phyloP scores from a whole-genome alignment of 2,888 invertebrate species.

The Resseliella maxima region DNA sequence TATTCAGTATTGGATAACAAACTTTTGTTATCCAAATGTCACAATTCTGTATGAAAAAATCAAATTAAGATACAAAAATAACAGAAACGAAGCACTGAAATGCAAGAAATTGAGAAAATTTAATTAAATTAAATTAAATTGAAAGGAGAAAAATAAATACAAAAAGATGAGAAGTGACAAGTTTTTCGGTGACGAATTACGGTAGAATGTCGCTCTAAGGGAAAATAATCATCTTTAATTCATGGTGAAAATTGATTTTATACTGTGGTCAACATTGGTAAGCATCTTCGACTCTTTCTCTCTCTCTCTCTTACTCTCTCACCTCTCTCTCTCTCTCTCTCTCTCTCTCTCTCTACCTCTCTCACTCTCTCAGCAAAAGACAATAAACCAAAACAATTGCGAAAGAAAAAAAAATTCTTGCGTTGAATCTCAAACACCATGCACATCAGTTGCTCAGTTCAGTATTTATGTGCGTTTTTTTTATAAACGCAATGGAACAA shows the following conservation, averaged over 20 bases:
- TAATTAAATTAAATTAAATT: slow-evolving; percentile 49
- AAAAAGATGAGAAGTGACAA: slow-evolving; percentile 37
- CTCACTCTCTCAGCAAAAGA: neutral
- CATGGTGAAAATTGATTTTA: slow-evolving; percentile 28
- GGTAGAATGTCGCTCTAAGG: neutral
- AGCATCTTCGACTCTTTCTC: too few species aligned
- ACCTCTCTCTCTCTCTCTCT: too few species aligned
- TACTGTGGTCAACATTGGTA: neutral
- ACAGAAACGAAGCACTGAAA: too few species aligned
- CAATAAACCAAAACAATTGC: neutral
- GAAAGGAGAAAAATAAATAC: neutral
- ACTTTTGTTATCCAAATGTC: slow-evolving; percentile 28
- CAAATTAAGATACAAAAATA: neutral
- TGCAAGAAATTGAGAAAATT: slow-evolving; percentile 1
- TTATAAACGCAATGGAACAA: too few species aligned
- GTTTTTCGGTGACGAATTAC: slow-evolving; percentile 31
- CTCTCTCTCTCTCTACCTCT: too few species aligned
- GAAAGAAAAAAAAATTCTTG: neutral
- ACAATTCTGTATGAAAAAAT: slow-evolving; percentile 1
- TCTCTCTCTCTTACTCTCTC: too few species aligned
- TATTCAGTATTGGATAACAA: neutral
- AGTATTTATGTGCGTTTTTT: neutral
- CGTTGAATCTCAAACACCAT: too few species aligned
- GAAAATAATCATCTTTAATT: slow-evolving; percentile 37
- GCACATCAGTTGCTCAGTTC: too few species aligned